These are phyloP conservation scores for Montipora capitata DNA, from an alignment of 92 coral and sea anemone genomes.

Conservation along the genomic window DNA sequence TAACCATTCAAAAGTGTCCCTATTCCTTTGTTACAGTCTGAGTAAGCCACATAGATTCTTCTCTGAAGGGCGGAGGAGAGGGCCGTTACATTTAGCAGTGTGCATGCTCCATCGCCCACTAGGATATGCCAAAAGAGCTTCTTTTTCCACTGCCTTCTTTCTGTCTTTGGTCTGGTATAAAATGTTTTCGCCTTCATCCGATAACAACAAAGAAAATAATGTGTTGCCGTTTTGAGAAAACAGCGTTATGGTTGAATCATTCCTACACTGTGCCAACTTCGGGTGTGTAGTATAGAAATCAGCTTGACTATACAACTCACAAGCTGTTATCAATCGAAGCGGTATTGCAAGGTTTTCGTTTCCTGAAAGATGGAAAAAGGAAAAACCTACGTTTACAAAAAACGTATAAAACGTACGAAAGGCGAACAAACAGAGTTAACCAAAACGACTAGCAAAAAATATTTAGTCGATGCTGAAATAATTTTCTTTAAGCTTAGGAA, in stretches of 20 bases:
- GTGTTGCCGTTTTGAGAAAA: too few relatives aligned
- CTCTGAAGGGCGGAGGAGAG: slow-evolving; percentile 31
- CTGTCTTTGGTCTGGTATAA: slow-evolving; percentile 20
- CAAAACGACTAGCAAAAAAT: too few relatives aligned
- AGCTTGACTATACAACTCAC: slow-evolving; percentile 1
- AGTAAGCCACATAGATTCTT: slow-evolving; percentile 39
- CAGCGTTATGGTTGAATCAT: too few relatives aligned
- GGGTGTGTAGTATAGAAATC: background rate
- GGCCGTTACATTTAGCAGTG: slow-evolving; percentile 41
- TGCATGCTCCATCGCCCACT: slow-evolving; percentile 43
- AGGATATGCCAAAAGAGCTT: background rate
- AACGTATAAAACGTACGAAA: background rate
- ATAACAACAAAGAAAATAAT: too few relatives aligned
- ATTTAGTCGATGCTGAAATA: slow-evolving; percentile 6
- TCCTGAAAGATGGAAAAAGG: background rate
- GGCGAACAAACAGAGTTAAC: too few relatives aligned
- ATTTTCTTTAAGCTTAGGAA: background rate
- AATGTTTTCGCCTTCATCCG: slow-evolving; percentile 2
- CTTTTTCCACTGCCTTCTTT: slow-evolving; percentile 4
- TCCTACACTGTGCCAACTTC: background rate
- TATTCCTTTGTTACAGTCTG: slow-evolving; percentile 23
- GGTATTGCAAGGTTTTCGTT: slow-evolving; percentile 6
- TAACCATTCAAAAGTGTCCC: slow-evolving; percentile 43
- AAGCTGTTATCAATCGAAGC: slow-evolving; percentile 13
- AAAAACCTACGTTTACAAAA: background rate